Evolutionary conservation across 2,888 invertebrate genomes (phyloP).

Genomic region (Ophion ellenae): DNA sequence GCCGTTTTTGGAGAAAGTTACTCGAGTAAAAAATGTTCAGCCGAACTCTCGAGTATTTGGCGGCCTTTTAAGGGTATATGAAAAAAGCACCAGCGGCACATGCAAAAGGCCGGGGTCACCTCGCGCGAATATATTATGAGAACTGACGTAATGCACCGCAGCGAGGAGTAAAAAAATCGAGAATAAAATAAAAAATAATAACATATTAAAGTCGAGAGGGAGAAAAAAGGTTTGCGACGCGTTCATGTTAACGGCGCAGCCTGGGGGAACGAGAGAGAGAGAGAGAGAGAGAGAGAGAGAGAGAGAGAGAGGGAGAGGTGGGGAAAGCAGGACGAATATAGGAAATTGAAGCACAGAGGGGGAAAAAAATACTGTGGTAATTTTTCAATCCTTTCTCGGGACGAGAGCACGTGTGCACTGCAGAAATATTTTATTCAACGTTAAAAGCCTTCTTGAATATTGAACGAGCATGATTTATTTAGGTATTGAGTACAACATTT

Average conservation of each 20-base stretch:
- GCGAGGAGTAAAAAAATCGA: background rate
- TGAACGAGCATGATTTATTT: background rate
- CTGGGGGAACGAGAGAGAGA: constrained; percentile 1
- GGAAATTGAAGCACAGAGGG: background rate
- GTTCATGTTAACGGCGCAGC: constrained; percentile 22
- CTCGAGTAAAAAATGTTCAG: constrained; percentile 6
- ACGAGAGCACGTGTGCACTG: background rate
- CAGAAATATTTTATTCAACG: background rate
- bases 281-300: background rate
- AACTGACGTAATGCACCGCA: constrained; percentile 15
- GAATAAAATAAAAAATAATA: constrained; percentile 1
- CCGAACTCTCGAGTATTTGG: constrained; percentile 20
- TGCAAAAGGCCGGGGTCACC: constrained; percentile 2
- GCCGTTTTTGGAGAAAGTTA: background rate
- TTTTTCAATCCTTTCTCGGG: constrained; percentile 17
- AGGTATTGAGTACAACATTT: background rate
- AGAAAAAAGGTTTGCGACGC: constrained; percentile 27
- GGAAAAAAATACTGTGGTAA: background rate
- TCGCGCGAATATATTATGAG: constrained; percentile 48
- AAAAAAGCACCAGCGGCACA: constrained; percentile 14
- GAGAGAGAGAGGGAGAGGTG: background rate
- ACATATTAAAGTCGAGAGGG: constrained; percentile 10
- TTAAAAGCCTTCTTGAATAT: background rate
- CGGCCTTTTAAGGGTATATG: constrained; percentile 50
- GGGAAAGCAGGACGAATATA: constrained; percentile 1